Base-by-base conservation (phyloP, 2,113 vertebrate species). In the Tychaedon coryphoeus region DNA sequence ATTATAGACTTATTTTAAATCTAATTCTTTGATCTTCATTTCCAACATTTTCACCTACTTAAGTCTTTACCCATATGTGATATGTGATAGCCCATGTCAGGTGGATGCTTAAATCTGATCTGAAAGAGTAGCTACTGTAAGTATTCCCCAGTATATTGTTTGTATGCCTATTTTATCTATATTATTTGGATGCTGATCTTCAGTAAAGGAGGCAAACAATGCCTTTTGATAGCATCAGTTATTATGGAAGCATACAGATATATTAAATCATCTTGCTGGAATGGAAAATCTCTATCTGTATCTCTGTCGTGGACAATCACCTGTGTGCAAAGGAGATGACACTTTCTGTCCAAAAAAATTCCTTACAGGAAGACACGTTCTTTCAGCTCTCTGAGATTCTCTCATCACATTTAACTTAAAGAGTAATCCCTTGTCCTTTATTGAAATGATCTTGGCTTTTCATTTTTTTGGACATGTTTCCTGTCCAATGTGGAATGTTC, bases 301-400 rank as follows among this genome's bases (percentile, higher is more conserved):
- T 29, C 9, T 76, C 23, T 76, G 11, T 33, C 1, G 5, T 40
- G 31, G 42, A 53, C 26, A 43, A 48, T 26, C 18, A 64, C 23
- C 12, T 45, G 1, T 25, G 22, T 38, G 45, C 2, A 3, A 76
- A 86, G 31, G 31, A 76, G 8, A 54, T 40, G 58, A n/a, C 11
- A 26, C 1, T 2, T 47, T 19, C 38, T 87, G 26, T 57, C 8
- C 31, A 62, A 82, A 71, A 19, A 42, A 38, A 56, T 47, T 61
- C 51, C 47, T 20, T 17, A 34, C 23, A 36, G 29, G 8, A 66
- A 69, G 38, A 34, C 5, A 8, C 0, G 0, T 17, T 36, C 36
- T 47, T 66, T 51, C 38, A 78, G 2, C 16, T 43, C 20, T 56
- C 40, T 57, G n/a, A 43, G 36, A 42, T 56, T 66, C 23, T 65